Conservation (phyloP, 2,113 vertebrate genomes). For the Kryptolebias marmoratus region DNA sequence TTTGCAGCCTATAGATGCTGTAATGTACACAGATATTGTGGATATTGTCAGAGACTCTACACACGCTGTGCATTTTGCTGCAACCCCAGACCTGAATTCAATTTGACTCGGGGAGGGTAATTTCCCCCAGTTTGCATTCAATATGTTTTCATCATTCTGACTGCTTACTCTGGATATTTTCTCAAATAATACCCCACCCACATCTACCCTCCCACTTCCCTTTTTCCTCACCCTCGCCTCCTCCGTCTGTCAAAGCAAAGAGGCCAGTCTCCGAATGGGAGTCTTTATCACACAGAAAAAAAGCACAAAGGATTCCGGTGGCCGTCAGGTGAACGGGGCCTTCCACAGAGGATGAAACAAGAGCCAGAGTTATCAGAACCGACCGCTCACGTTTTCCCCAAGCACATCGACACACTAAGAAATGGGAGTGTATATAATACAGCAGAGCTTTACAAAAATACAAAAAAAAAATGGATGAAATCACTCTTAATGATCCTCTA, state of each 20-base stretch:
- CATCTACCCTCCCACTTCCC: not conserved
- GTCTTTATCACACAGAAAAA: conserved; percentile 65
- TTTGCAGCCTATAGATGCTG: conserved; percentile 26
- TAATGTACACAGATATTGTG: conserved; percentile 7
- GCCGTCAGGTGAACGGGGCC: conserved; percentile 63
- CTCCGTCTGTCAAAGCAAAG: conserved; percentile 49
- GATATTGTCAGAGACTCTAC: conserved; percentile 8
- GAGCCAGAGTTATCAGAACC: conserved; percentile 42
- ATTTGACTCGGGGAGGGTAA: conserved; percentile 59
- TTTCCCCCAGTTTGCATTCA: conserved; percentile 58
- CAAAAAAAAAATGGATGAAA: conserved; percentile 15
- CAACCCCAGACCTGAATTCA: conserved; percentile 57
- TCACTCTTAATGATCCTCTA: conserved; percentile 9
- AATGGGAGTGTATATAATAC: conserved; percentile 10
- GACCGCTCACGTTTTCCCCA: conserved; percentile 17
- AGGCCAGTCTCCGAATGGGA: conserved; percentile 60
- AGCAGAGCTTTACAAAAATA: conserved; percentile 15
- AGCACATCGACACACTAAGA: conserved; percentile 28
- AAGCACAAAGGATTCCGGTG: conserved; percentile 46
- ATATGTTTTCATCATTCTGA: conserved; percentile 61
- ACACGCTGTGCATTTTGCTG: conserved; percentile 34
- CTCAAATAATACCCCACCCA: not conserved
- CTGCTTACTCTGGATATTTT: conserved; percentile 67
- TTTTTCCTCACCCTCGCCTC: not conserved
- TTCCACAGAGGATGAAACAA: conserved; percentile 47